These are phyloP conservation scores for Lithobates sylvaticus DNA, from an alignment of 2,797 vertebrate species.

Conservation along the genomic window DNA sequence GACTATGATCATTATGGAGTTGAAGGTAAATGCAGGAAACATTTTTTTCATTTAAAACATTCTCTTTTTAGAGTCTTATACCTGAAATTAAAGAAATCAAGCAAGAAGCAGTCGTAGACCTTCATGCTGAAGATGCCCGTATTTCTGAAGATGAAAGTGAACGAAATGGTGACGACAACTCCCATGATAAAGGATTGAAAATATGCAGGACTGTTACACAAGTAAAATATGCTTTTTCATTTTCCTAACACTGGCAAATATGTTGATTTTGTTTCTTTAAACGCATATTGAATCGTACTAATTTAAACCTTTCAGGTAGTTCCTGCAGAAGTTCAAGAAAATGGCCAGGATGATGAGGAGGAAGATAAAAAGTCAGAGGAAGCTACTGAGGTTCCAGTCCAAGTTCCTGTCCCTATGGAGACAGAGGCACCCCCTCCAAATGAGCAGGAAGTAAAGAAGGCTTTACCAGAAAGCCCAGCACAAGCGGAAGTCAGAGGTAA, in stretches of 20 bases:
- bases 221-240: conserved; percentile 68
- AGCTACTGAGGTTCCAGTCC: conserved; percentile 69
- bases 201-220: conserved; percentile 93
- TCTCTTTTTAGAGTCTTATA: conserved; percentile 82
- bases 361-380: conserved; percentile 56
- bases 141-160: conserved; percentile 88
- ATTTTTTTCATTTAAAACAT: background rate
- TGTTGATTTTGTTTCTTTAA: background rate
- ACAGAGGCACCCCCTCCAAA: conserved; percentile 72
- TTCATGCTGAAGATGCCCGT: conserved; percentile 88
- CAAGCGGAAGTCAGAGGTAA: conserved; percentile 6
- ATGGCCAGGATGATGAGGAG: conserved; percentile 82
- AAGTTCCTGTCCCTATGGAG: conserved; percentile 75
- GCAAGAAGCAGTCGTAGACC: conserved; percentile 89
- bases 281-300: background rate
- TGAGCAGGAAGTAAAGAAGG: conserved; percentile 81
- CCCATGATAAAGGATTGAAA: conserved; percentile 87
- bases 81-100: conserved; percentile 89
- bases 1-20: no score
- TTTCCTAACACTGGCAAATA: background rate
- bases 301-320: conserved; percentile 77
- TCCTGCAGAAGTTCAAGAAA: conserved; percentile 84
- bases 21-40: no score
- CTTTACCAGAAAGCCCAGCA: conserved; percentile 71
- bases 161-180: conserved; percentile 76